Base-by-base conservation (phyloP, 2,113 vertebrate species). In the Syngnathus typhle region DNA sequence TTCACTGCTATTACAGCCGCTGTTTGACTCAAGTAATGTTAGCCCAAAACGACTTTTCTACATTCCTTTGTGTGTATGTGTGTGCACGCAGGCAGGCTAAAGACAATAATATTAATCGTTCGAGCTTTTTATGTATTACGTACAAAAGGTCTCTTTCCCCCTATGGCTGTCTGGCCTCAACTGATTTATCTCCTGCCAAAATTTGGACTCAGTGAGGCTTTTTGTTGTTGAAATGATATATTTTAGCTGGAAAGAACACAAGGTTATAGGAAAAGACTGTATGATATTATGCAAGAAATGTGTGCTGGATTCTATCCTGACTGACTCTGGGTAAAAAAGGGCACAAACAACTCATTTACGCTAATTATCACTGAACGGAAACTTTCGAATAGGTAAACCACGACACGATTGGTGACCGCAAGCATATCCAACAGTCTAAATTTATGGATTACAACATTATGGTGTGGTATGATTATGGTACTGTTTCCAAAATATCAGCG, bases 1-100 rank as follows among this genome's bases (percentile, higher is more conserved):
- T 19, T 69, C 70, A 21, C 13, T 70, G 79, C 71, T 69, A 70
- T 72, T 83, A 75, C 77, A 85, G 36, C 58, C 39, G 79, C 74
- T 85, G 79, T 70, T 78, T 74, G 64, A 63, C 74, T 63, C 11
- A 4, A 69, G 68, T 68, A 62, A 82, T 72, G 73, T 72, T 71
- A 69, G 67, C 70, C 39, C 39, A 68, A 47, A 67, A 49, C 47
- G 55, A 52, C 47, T 12, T 68, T 1, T 10, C 67, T 67, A 51
- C 54, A 76, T 71, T 69, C 41, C 41, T 59, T n/a, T 46, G 32
- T 74, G 68, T 67, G 61, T 15, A 16, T 49, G 52, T 54, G n/a
- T 11, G 52, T 10, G 21, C 3, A 21, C 10, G 10, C 1, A 5
- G 18, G 8, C 19, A 52, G n/a, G 56, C 27, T 36, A 16, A 55